A percentile compares a stretch with the other conserved stretches of the same genome.
These are phyloP conservation scores for Telmatochromis bifrenatus DNA, from an alignment of 2,113 vertebrate species.

Conservation along the genomic window DNA sequence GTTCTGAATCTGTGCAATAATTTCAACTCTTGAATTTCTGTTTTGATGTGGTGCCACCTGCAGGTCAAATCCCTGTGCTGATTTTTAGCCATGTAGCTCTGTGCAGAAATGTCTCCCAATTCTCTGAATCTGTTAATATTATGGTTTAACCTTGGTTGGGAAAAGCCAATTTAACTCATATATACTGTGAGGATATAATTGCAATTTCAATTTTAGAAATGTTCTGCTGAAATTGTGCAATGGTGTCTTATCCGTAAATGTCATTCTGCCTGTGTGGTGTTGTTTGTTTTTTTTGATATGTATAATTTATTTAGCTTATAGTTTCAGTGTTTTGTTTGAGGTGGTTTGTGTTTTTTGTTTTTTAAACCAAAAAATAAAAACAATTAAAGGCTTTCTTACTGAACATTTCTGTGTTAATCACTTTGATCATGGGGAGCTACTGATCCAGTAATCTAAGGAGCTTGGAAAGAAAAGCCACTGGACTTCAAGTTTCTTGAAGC, in stretches of 20 bases:
- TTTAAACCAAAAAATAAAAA: not conserved
- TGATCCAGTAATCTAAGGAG: not conserved
- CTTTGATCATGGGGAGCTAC: not conserved
- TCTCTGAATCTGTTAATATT: not conserved
- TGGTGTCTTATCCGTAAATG: not conserved
- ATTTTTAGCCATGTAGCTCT: not conserved
- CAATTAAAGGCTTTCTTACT: not conserved
- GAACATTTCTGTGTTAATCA: not conserved
- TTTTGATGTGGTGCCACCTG: not conserved
- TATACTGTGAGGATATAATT: not conserved
- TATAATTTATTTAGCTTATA: not conserved
- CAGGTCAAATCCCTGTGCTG: not conserved
- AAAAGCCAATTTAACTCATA: not conserved
- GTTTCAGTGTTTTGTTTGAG: rapidly evolving
- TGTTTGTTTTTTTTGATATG: not conserved
- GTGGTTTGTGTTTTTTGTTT: not conserved
- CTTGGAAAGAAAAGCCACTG: not conserved
- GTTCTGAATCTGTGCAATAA: not conserved
- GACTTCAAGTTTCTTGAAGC: not conserved
- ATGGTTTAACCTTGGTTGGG: not conserved
- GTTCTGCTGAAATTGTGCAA: not conserved
- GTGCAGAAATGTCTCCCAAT: not conserved
- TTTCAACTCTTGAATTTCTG: not conserved
- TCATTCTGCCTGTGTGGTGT: not conserved
- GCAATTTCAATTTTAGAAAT: not conserved